phyloP scores from a whole-genome alignment of 2,888 invertebrate genomes.

The Acronicta leporina region DNA sequence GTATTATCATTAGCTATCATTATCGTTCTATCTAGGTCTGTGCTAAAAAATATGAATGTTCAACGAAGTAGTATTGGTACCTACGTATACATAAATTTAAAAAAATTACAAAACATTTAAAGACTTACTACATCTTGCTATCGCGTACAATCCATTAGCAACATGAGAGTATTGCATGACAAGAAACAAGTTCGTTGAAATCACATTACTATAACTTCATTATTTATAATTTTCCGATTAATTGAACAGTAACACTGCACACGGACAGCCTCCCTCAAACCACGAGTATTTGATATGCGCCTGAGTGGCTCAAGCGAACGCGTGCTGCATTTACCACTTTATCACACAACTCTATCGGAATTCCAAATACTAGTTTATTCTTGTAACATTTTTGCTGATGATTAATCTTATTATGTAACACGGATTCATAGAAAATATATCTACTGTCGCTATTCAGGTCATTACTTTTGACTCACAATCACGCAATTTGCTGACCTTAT shows the following conservation, averaged over 20 bases:
- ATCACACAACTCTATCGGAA: conserved; percentile 62
- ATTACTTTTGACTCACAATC: conserved; percentile 26
- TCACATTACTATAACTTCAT: conserved; percentile 32
- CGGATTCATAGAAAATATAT: conserved; percentile 24
- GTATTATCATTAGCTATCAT: conserved; percentile 10
- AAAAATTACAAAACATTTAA: background rate
- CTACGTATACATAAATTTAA: background rate
- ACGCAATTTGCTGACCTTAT: background rate
- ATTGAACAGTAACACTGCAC: conserved; percentile 34
- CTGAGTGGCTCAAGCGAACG: conserved; percentile 26
- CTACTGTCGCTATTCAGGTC: conserved; percentile 28
- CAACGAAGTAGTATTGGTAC: background rate
- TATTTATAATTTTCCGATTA: conserved; percentile 47
- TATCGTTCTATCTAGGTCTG: background rate
- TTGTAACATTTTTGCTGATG: conserved; percentile 50
- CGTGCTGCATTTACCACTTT: conserved; percentile 52
- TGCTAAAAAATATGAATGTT: conserved; percentile 13
- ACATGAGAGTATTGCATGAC: conserved; percentile 26
- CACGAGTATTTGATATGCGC: conserved; percentile 43
- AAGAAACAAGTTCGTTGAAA: conserved; percentile 24
- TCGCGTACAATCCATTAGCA: background rate
- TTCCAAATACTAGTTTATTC: conserved; percentile 53
- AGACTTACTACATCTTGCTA: conserved; percentile 6
- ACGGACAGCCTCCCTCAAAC: conserved; percentile 22
- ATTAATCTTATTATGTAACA: conserved; percentile 44